A percentile compares a stretch with the other conserved stretches of the same genome.
Conservation (phyloP, 2,113 vertebrate species). For the Zeus faber region DNA sequence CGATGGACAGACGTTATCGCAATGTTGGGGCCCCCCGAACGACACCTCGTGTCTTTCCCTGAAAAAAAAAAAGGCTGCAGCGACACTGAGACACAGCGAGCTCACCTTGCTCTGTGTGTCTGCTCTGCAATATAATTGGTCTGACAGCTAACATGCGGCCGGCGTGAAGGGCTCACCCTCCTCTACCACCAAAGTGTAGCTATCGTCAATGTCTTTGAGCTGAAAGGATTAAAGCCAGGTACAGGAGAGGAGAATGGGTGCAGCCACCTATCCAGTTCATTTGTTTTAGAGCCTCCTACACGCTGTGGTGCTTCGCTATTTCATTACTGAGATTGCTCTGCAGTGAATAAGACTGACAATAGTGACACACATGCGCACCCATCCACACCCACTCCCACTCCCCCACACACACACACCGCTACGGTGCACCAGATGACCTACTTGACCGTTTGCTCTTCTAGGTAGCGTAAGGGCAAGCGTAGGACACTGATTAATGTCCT, state of each 20-base stretch:
- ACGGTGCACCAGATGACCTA: no score
- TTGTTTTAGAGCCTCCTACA: constrained; percentile 41
- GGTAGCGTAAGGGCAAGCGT: no score
- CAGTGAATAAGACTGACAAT: constrained; percentile 18
- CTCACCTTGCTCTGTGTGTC: constrained; percentile 28
- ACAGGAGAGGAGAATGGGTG: constrained; percentile 7
- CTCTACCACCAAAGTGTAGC: constrained; percentile 35
- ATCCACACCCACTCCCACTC: not conserved
- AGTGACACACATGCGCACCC: not conserved
- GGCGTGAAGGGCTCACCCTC: constrained; percentile 5
- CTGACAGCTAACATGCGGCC: not conserved
- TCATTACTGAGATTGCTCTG: constrained; percentile 63
- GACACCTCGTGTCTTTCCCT: no score
- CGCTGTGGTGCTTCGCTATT: constrained; percentile 6
- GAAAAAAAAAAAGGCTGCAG: no score
- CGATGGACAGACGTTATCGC: no score
- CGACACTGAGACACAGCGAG: not conserved
- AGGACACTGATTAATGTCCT: no score
- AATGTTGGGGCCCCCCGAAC: no score
- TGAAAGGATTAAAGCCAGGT: constrained; percentile 14
- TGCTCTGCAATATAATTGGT: constrained; percentile 1
- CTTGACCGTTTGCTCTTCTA: no score
- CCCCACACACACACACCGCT: no score
- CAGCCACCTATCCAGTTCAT: constrained; percentile 40
- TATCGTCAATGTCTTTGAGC: constrained; percentile 27